Evolutionary conservation across 92 coral and sea anemone species (phyloP).

Genomic region (Epizoanthus stellaris): DNA sequence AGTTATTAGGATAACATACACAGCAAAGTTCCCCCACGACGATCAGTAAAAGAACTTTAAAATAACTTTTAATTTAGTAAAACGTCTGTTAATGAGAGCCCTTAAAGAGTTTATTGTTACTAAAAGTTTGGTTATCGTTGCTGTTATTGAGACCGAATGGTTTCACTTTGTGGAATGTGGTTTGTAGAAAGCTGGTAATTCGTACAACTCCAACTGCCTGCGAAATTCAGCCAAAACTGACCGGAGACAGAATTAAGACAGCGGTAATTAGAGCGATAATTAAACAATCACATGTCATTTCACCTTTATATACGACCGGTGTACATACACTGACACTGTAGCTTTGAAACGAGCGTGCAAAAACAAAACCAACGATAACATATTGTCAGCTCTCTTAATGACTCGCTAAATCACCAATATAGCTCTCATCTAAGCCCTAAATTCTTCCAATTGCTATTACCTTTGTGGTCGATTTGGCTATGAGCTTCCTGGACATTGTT

Average conservation of each 20-base stretch:
- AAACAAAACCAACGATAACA: slow-evolving; percentile 44
- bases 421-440: slow-evolving; percentile 29
- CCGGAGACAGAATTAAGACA: slow-evolving; percentile 75
- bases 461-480: slow-evolving; percentile 1
- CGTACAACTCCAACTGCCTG: background rate
- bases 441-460: slow-evolving; percentile 26
- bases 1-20: slow-evolving; percentile 66
- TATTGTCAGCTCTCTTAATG: slow-evolving; percentile 12
- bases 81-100: slow-evolving; percentile 49
- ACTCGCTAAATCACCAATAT: slow-evolving; percentile 17
- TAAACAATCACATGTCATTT: slow-evolving; percentile 74
- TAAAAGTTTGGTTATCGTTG: slow-evolving; percentile 1
- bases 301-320: slow-evolving; percentile 41
- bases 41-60: slow-evolving; percentile 62
- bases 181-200: slow-evolving; percentile 7
- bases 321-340: slow-evolving; percentile 58
- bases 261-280: slow-evolving; percentile 67
- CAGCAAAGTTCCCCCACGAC: slow-evolving; percentile 86
- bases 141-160: slow-evolving; percentile 6
- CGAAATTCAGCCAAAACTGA: slow-evolving; percentile 4
- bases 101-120: slow-evolving; percentile 54
- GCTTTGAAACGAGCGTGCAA: slow-evolving; percentile 64
- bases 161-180: slow-evolving; percentile 8
- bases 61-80: slow-evolving; percentile 62
- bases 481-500: background rate